Evolutionary conservation across 2,888 invertebrate species (phyloP), one percentile per base, ranked within the genome.

Genomic region (Biston stratarius): DNA sequence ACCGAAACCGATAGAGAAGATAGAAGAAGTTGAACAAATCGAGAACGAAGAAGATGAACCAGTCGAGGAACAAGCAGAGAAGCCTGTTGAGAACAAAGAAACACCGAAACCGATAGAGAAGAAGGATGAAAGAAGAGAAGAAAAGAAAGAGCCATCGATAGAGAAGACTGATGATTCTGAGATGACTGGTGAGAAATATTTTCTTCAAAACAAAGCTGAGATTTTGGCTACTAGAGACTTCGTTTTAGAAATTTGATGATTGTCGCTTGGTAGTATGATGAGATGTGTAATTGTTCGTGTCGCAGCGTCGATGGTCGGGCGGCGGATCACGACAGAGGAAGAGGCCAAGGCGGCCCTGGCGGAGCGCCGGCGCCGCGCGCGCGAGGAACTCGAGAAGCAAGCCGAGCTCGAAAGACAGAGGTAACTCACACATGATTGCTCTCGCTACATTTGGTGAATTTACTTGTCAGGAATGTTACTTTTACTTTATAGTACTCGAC

Each of bases 311-410:
- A 92, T 91, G 92, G 78, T 79, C 9, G 86, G 85, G 8, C 89
- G 90, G 0, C 91, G 92, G 64, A 97, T 98, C 75, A 97, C 97
- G 10, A 98, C 98, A 3, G 98, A 98, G 90, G 98, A 98, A 87
- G 96, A 98, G 86, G 99, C 99, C 9, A 99, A 98, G 14, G 98
- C 98, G 15, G 98, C 98, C 64, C 92, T 99, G 64, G 98, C 99
- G 0, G 99, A 99, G 93, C 95, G 98, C 70, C 94, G 99, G 74
- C 95, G 98, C 67, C 94, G 97, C 69, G 98, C 98, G 11, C 91
- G 99, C 15, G 99, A 98, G 91, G 98, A 98, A 87, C 97, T 98
- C 11, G 99, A 99, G 94, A 91, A 96, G 68, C 97, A 98, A 89
- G 98, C 98, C 1, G 98, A 98, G 87, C 91, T 96, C 58, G 98